Evolutionary conservation across 2,888 invertebrate species (phyloP).

Genomic region (Drosophila stalkeri): DNA sequence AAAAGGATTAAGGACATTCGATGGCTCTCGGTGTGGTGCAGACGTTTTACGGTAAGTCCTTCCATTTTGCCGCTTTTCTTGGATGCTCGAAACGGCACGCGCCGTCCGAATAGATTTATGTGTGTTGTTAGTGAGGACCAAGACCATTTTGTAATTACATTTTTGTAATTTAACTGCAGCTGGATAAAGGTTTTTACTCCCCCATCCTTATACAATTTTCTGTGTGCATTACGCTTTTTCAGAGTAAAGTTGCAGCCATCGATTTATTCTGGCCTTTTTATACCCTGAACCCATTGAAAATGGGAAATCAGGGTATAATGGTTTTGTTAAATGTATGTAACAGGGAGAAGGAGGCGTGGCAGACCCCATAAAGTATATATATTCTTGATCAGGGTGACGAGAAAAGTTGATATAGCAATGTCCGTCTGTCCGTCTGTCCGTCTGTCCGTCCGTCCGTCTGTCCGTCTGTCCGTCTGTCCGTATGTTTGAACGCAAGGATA

Average conservation of each 20-base stretch:
- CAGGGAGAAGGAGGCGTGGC: too few species aligned
- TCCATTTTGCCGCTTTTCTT: conserved; percentile 30
- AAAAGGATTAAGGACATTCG: conserved; percentile 94
- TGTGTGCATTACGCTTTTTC: conserved; percentile 18
- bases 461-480: too few species aligned
- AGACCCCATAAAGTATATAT: too few species aligned
- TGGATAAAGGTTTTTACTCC: conserved; percentile 22
- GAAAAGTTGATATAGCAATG: too few species aligned
- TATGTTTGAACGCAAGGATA: too few species aligned
- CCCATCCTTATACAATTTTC: background rate
- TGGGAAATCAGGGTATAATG: too few species aligned
- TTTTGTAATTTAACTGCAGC: conserved; percentile 68
- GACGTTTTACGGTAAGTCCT: conserved; percentile 92
- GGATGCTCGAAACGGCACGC: conserved; percentile 60
- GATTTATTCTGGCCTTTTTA: conserved; percentile 39
- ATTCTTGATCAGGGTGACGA: too few species aligned
- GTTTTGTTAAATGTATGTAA: too few species aligned
- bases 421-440: too few species aligned
- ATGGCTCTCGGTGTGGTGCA: conserved; percentile 97
- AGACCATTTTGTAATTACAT: conserved; percentile 71
- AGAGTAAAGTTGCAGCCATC: conserved; percentile 34
- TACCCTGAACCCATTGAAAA: too few species aligned
- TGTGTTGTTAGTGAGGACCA: conserved; percentile 31
- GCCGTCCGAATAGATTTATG: conserved; percentile 63
- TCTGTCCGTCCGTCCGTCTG: too few species aligned